Base-by-base conservation (phyloP, 2,113 vertebrate genomes). In the Toxotes chatareus region DNA sequence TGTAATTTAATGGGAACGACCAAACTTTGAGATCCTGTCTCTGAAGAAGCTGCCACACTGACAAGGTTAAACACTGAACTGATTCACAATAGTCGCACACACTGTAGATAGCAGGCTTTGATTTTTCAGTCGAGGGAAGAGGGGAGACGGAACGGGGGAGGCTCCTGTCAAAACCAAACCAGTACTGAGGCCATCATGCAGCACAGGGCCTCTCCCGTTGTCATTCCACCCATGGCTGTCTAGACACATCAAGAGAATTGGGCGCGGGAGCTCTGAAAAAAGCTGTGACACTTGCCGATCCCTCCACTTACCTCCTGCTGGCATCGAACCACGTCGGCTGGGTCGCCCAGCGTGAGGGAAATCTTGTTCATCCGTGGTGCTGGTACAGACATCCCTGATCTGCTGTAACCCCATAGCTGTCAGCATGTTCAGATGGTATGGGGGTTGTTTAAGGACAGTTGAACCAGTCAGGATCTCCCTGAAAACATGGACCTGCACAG, bases 391-490 rank as follows among this genome's bases (percentile, higher is more conserved):
- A 14, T 40, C 14, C 36, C 60, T 32, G 59, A 59, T 77, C 74
- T n/a, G 81, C 73, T 75, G 59, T 7, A 36, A 55, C n/a, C 62
- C 14, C 75, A 10, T 40, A 64, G 73, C 85, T 73, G 81, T 80
- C 81, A 74, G 63, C 44, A 7, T 16, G 16, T 23, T 53, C 34
- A 3, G 1, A 40, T 40, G 73, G 12, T 2, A 2, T 14, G 19
- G 9, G 5, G 49, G 9, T 10, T 0, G 3, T 55, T 73, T 60
- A 31, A 72, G 23, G 55, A 76, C 49, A 57, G n/a, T 1, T 3
- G 23, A 16, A 27, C 47, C 56, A 73, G 56, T 61, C 38, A 23
- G 34, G 12, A 55, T 73, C 56, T 16, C 61, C 55, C 67, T 40
- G 40, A 53, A 21, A 53, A 51, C 21, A 21, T 21, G 47, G 19